These are phyloP conservation scores for Escarpia spicata DNA, from an alignment of 2,888 invertebrate genomes.

Conservation along the genomic window DNA sequence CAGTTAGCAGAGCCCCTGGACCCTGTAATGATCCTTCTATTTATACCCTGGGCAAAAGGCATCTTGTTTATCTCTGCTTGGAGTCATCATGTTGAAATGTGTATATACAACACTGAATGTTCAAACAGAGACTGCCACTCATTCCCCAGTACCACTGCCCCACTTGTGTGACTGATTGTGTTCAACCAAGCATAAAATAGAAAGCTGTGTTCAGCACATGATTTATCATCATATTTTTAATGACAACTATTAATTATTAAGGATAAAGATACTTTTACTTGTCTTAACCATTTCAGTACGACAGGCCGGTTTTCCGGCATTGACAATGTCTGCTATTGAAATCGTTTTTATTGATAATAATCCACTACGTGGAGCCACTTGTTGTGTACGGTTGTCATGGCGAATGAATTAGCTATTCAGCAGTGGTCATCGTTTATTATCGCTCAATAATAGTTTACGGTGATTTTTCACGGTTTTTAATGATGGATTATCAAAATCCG, in stretches of 20 bases:
- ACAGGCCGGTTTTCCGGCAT: too few species aligned
- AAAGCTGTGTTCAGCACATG: background rate
- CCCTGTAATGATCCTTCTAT: background rate
- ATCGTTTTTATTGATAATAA: too few species aligned
- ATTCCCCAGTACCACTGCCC: background rate
- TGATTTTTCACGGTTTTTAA: too few species aligned
- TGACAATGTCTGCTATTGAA: too few species aligned
- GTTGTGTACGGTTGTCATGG: too few species aligned
- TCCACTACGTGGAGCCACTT: too few species aligned
- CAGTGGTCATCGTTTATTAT: too few species aligned
- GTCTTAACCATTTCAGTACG: too few species aligned
- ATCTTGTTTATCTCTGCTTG: background rate
- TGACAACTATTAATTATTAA: background rate
- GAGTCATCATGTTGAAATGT: background rate
- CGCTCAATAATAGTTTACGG: too few species aligned
- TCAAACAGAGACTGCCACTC: background rate
- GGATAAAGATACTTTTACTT: background rate
- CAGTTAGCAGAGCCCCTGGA: background rate
- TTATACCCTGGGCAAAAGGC: background rate
- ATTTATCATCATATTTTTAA: background rate
- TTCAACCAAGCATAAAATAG: too few species aligned
- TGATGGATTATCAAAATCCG: too few species aligned
- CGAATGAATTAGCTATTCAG: too few species aligned
- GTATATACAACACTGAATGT: background rate
- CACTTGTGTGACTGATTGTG: background rate